phyloP scores from a whole-genome alignment of 2,113 vertebrate species.

The Parus major region DNA sequence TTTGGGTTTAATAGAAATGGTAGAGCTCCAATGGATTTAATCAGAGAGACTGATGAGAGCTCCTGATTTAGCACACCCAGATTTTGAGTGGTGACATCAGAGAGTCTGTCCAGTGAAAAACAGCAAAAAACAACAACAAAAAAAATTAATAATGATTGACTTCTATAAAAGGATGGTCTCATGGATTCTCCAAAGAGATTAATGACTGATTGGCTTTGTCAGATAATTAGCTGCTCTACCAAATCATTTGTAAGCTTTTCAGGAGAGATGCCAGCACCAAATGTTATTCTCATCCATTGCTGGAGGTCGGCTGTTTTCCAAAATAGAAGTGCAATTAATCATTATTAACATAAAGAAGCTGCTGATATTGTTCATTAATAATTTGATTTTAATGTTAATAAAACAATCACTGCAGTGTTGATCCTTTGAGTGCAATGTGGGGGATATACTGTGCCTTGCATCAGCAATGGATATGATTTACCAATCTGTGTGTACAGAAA shows the following conservation, averaged over 20 bases:
- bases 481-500: background rate
- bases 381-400: background rate
- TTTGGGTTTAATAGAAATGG: background rate
- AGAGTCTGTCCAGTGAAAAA: background rate
- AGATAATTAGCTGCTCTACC: background rate
- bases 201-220: background rate
- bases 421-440: background rate
- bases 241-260: background rate
- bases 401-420: background rate
- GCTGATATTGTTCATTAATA: slow-evolving; percentile 24
- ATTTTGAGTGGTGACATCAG: background rate
- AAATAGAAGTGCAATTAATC: background rate
- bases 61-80: background rate
- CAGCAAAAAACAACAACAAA: background rate
- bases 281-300: background rate
- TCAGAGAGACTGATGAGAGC: background rate
- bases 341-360: background rate
- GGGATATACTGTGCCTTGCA: background rate
- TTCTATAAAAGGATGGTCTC: background rate
- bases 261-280: background rate
- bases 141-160: background rate
- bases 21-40: background rate
- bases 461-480: background rate
- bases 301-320: background rate
- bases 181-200: background rate